Conservation (phyloP, 2,888 invertebrate genomes). For the Bhutanitis thaidina region DNA sequence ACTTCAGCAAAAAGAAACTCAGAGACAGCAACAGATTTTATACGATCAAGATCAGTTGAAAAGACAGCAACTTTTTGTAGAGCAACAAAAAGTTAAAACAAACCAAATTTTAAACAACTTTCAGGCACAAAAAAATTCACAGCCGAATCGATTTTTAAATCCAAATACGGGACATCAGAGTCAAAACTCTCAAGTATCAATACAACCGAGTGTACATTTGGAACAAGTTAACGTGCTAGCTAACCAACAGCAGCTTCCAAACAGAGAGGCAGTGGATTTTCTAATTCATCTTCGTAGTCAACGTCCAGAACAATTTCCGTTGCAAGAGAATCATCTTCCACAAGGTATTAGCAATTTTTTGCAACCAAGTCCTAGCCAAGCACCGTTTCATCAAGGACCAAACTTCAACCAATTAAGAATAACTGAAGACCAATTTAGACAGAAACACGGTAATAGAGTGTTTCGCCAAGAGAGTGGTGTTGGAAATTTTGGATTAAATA, state of each 20-base stretch:
- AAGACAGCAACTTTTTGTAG: constrained; percentile 45
- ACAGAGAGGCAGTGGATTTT: constrained; percentile 78
- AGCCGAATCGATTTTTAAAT: constrained; percentile 45
- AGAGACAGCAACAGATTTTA: constrained; percentile 51
- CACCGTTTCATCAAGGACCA: constrained; percentile 49
- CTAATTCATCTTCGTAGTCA: constrained; percentile 67
- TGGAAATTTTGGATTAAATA: constrained; percentile 82
- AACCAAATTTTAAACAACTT: constrained; percentile 53
- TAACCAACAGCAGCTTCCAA: constrained; percentile 79
- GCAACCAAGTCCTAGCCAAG: constrained; percentile 48
- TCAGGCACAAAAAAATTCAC: constrained; percentile 50
- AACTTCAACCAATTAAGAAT: constrained; percentile 55
- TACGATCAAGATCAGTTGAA: constrained; percentile 47
- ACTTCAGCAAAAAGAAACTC: constrained; percentile 68
- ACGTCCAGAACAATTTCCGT: constrained; percentile 65
- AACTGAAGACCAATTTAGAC: constrained; percentile 45
- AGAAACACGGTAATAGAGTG: constrained; percentile 63
- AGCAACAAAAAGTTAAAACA: constrained; percentile 53
- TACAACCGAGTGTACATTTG: constrained; percentile 72
- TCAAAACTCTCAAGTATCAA: constrained; percentile 58
- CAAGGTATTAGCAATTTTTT: constrained; percentile 63
- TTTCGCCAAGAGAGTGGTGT: constrained; percentile 80
- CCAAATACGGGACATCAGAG: constrained; percentile 44
- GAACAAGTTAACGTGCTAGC: constrained; percentile 50
- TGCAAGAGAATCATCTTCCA: constrained; percentile 72